Evolutionary conservation across 2,113 vertebrate species (phyloP).

Genomic region (Platysteira castanea): DNA sequence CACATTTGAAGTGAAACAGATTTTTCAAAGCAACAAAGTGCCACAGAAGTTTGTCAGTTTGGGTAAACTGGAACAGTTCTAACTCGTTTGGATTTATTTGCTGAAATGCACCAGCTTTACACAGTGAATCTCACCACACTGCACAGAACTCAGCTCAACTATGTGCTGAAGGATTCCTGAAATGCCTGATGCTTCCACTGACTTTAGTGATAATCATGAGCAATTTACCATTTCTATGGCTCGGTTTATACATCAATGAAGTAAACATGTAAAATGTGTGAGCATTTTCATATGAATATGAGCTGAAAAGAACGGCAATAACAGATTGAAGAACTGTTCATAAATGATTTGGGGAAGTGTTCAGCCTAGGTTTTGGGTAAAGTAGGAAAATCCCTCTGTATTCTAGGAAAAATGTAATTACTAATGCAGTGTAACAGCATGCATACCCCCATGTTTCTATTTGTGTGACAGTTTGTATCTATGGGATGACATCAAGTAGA

Average conservation of each 20-base stretch:
- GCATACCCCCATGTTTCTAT: neutral
- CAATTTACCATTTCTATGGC: neutral
- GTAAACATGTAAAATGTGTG: neutral
- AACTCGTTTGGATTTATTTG: neutral
- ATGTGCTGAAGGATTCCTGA: neutral
- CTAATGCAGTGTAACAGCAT: neutral
- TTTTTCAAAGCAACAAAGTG: neutral
- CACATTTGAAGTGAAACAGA: neutral
- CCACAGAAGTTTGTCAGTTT: neutral
- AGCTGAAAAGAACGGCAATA: neutral
- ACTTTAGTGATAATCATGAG: neutral
- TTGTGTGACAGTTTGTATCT: neutral
- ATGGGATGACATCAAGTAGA: neutral
- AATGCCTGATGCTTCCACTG: neutral
- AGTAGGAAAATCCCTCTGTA: neutral
- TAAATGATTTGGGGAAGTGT: neutral
- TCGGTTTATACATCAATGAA: neutral
- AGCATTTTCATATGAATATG: neutral
- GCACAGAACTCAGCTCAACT: neutral
- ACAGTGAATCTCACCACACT: neutral
- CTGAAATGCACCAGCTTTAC: neutral
- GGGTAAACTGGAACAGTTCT: neutral
- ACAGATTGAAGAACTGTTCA: neutral
- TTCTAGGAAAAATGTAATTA: neutral
- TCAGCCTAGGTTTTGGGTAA: neutral